Percentiles rank a stretch among this genome's conserved stretches.
These are phyloP conservation scores for Terrapene triunguis DNA, from an alignment of 2,113 vertebrate species.

Conservation along the genomic window DNA sequence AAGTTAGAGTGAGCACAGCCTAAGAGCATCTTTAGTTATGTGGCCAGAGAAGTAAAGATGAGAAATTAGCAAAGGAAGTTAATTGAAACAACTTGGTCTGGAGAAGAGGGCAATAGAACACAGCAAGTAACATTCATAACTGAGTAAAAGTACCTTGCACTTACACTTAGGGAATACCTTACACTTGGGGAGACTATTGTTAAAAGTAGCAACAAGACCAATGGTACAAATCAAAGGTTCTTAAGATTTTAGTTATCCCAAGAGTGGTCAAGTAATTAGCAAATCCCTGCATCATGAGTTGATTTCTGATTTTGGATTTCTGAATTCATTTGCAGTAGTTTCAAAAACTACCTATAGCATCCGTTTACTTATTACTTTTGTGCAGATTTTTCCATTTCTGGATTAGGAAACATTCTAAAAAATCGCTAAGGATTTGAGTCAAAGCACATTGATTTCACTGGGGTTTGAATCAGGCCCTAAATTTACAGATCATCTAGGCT, in stretches of 20 bases:
- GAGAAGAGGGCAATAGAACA: conserved; percentile 22
- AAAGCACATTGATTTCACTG: accelerated
- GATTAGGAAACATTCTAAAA: background rate
- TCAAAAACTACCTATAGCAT: conserved; percentile 34
- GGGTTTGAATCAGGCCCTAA: background rate
- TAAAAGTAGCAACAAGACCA: conserved; percentile 18
- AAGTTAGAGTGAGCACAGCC: background rate
- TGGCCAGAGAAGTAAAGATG: background rate
- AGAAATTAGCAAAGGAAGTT: background rate
- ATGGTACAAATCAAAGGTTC: conserved; percentile 11
- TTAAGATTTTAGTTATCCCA: conserved; percentile 63
- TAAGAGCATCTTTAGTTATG: background rate
- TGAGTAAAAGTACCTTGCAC: conserved; percentile 5
- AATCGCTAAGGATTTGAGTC: background rate
- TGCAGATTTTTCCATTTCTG: conserved; percentile 2
- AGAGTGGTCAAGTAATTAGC: conserved; percentile 70
- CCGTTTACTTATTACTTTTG: conserved; percentile 14
- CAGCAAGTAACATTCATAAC: conserved; percentile 30
- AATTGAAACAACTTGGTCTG: background rate
- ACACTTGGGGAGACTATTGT: conserved; percentile 8
- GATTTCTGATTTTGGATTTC: conserved; percentile 13
- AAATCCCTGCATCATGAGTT: conserved; percentile 57
- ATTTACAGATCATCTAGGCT: accelerated
- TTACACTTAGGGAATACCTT: background rate
- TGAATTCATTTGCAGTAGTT: conserved; percentile 37